Evolutionary conservation across 1,140 invertebrate species (phyloP).

Genomic region (Papilio xuthus): DNA sequence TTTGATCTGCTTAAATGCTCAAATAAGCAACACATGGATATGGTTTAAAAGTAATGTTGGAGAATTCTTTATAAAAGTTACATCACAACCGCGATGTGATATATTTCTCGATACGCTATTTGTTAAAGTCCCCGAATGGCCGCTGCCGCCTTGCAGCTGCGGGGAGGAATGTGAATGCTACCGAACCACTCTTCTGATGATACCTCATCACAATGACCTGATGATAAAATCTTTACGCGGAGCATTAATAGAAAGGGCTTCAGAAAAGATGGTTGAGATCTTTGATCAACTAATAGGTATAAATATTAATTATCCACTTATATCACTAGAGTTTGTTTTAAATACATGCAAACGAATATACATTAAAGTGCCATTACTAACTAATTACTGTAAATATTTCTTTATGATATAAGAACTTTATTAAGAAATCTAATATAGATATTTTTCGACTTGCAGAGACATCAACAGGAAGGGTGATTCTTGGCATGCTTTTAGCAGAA

Average conservation of each 20-base stretch:
- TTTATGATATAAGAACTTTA: not conserved
- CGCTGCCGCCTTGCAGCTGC: constrained; percentile 68
- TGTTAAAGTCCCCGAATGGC: constrained; percentile 61
- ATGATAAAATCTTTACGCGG: constrained; percentile 68
- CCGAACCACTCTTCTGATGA: constrained; percentile 62
- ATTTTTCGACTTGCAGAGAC: constrained; percentile 57
- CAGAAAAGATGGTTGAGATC: constrained; percentile 64
- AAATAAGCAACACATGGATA: constrained; percentile 67
- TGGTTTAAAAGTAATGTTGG: constrained; percentile 70
- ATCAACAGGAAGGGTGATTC: constrained; percentile 64
- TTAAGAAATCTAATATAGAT: not conserved
- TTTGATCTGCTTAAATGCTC: constrained; percentile 67
- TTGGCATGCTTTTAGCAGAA: constrained; percentile 66
- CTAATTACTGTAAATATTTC: not conserved
- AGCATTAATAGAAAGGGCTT: constrained; percentile 65
- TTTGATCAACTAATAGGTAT: constrained; percentile 69
- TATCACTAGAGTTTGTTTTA: not conserved
- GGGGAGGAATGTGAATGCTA: constrained; percentile 72
- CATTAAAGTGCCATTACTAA: not conserved
- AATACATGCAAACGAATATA: not conserved
- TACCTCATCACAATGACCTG: constrained; percentile 70
- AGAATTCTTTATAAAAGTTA: constrained; percentile 71
- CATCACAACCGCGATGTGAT: constrained; percentile 69
- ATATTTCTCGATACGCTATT: constrained; percentile 67
- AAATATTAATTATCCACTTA: not conserved